phyloP scores from a whole-genome alignment of 2,888 invertebrate species.

The Xanthorhoe spadicearia region DNA sequence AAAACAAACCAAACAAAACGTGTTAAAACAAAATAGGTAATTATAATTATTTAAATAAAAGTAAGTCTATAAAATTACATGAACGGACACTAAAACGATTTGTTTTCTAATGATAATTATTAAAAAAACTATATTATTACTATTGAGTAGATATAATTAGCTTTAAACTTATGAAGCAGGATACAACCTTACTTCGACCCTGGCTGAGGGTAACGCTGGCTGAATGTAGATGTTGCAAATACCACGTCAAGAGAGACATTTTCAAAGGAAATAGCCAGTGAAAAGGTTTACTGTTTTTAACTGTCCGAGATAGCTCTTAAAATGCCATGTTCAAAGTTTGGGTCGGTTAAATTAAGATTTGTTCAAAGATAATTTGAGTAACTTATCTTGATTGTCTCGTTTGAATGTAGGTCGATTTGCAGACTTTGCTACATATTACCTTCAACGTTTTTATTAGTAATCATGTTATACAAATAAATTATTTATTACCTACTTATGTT shows the following conservation, averaged over 20 bases:
- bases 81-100: too few relatives aligned
- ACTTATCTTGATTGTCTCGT: neutral
- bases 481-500: too few relatives aligned
- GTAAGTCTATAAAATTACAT: too few relatives aligned
- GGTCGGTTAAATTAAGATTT: constrained; percentile 1
- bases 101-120: too few relatives aligned
- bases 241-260: constrained; percentile 47
- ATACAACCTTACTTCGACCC: constrained; percentile 3
- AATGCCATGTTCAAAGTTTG: constrained; percentile 3
- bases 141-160: neutral
- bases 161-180: neutral
- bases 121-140: too few relatives aligned
- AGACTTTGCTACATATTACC: neutral
- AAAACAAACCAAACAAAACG: too few relatives aligned
- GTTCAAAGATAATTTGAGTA: neutral
- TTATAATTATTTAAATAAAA: too few relatives aligned
- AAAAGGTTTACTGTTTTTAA: constrained; percentile 35
- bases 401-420: neutral
- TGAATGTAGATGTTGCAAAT: constrained; percentile 66
- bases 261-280: constrained; percentile 32
- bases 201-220: constrained; percentile 27
- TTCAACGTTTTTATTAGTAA: neutral
- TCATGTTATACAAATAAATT: neutral
- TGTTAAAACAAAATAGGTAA: too few relatives aligned
- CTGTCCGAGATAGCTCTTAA: constrained; percentile 34